Evolutionary conservation across 1,140 invertebrate species (phyloP).

Genomic region (Phymastichus coffea): DNA sequence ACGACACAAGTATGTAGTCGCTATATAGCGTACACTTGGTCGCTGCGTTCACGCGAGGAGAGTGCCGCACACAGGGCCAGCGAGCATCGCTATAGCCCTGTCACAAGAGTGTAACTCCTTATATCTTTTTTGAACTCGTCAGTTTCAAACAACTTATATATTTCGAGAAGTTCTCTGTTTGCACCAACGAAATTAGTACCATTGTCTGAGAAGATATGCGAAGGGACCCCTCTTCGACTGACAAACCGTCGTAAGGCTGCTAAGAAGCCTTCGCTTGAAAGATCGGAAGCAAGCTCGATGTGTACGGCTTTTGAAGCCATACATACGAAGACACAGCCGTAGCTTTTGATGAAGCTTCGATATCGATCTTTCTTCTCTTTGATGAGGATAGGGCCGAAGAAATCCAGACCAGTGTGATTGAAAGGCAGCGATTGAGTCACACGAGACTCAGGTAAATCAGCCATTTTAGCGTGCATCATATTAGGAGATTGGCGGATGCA

Average conservation of each 20-base stretch:
- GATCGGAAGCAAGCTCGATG: too few species aligned
- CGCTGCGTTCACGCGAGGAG: too few species aligned
- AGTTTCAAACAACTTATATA: not conserved
- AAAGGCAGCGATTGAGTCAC: conserved; percentile 4
- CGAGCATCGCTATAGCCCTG: too few species aligned
- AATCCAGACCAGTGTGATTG: conserved; percentile 3
- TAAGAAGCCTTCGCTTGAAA: conserved; percentile 8
- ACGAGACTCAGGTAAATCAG: not conserved
- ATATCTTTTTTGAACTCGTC: not conserved
- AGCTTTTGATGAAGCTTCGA: not conserved
- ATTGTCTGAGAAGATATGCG: conserved; percentile 16
- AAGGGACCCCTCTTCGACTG: too few species aligned
- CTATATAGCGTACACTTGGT: too few species aligned
- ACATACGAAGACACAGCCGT: not conserved
- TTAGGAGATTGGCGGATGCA: not conserved
- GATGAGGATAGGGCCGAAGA: too few species aligned
- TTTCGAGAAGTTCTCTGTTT: not conserved
- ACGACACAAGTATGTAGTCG: too few species aligned
- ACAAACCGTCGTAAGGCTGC: conserved; percentile 7
- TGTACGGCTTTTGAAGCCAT: too few species aligned
- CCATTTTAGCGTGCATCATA: not conserved
- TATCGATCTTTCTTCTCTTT: not conserved
- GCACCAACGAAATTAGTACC: conserved; percentile 19
- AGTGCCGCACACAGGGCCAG: too few species aligned
- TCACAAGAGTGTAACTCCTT: too few species aligned